Percentiles rank a stretch among this genome's conserved stretches.
phyloP scores from a whole-genome alignment of 2,113 vertebrate species.

The Prinia subflava region DNA sequence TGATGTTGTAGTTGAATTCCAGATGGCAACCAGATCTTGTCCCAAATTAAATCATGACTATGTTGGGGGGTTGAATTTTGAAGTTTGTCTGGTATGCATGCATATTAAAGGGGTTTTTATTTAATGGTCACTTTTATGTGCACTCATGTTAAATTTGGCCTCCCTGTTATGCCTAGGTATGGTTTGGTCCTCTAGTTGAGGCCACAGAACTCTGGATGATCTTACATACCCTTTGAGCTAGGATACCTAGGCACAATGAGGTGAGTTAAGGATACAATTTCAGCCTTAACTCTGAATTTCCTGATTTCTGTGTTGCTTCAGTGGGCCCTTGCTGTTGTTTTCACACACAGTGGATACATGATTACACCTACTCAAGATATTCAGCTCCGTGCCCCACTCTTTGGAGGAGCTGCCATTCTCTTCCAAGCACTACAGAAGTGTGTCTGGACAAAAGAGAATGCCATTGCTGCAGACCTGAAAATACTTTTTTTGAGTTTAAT shows the following conservation, averaged over 20 bases:
- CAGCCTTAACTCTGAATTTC: constrained; percentile 63
- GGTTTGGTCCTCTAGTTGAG: constrained; percentile 56
- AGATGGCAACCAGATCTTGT: not conserved
- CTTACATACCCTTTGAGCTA: constrained; percentile 64
- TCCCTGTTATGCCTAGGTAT: constrained; percentile 68
- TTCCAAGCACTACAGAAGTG: not conserved
- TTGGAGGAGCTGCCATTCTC: not conserved
- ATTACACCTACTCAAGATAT: not conserved
- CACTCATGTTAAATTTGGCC: constrained; percentile 54
- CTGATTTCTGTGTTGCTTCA: constrained; percentile 17
- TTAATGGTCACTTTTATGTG: constrained; percentile 13
- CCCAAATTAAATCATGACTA: not conserved
- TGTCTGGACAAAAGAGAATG: not conserved
- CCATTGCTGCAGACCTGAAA: not conserved
- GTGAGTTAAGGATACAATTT: constrained; percentile 63
- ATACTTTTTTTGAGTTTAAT: not conserved
- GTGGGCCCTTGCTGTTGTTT: not conserved
- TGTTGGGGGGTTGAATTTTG: not conserved
- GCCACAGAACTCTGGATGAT: constrained; percentile 62
- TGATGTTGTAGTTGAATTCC: not conserved
- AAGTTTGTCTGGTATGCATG: constrained; percentile 36
- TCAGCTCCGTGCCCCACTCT: not conserved
- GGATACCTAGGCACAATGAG: constrained; percentile 66
- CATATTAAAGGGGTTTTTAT: not conserved
- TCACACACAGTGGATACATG: not conserved